Conservation (phyloP, 2,888 invertebrate species). For the Diadegma fenestrale region DNA sequence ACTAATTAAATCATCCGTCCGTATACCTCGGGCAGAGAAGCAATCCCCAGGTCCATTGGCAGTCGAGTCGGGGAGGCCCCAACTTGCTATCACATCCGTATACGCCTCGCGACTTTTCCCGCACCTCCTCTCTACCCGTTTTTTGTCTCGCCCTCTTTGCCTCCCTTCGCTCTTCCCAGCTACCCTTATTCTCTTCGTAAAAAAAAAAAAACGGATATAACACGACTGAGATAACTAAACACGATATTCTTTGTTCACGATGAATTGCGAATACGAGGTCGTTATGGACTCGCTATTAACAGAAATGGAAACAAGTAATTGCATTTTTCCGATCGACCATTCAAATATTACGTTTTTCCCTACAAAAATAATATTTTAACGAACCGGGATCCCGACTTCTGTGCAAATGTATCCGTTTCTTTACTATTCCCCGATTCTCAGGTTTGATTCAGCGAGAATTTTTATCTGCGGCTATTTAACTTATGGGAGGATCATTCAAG, state of each 20-base stretch:
- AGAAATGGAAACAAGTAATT: conserved; percentile 58
- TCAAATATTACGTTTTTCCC: conserved; percentile 53
- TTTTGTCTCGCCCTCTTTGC: conserved; percentile 53
- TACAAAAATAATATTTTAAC: background rate
- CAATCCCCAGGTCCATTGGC: conserved; percentile 48
- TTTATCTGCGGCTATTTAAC: background rate
- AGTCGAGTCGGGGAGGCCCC: conserved; percentile 66
- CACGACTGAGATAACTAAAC: conserved; percentile 30
- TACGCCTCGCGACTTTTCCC: conserved; percentile 77
- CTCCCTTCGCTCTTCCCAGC: conserved; percentile 48
- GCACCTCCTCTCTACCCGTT: conserved; percentile 29
- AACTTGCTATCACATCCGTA: conserved; percentile 57
- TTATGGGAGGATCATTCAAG: background rate
- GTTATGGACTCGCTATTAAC: conserved; percentile 40
- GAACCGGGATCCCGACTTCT: background rate
- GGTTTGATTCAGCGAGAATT: background rate
- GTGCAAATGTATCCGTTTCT: conserved; percentile 52
- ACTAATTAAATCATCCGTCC: conserved; percentile 84
- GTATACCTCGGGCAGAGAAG: conserved; percentile 77
- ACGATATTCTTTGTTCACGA: conserved; percentile 55
- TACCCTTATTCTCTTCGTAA: conserved; percentile 41
- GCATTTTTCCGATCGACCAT: conserved; percentile 26
- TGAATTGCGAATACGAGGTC: conserved; percentile 32
- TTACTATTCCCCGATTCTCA: background rate
- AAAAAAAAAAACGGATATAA: conserved; percentile 8